phyloP scores from a whole-genome alignment of 2,797 vertebrate species.

The Dromococcyx pavoninus region DNA sequence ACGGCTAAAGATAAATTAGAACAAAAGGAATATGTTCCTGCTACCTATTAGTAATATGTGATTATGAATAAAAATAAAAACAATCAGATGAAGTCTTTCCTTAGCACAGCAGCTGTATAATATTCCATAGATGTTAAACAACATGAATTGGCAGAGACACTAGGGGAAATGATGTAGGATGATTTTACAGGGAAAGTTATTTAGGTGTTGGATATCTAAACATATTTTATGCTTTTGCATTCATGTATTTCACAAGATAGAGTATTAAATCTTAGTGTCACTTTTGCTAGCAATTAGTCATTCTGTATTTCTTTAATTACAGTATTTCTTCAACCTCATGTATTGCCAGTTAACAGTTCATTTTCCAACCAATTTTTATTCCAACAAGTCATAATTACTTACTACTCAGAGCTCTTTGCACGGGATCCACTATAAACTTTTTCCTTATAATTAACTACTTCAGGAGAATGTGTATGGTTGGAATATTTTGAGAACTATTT shows the following conservation, averaged over 20 bases:
- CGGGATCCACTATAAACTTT: neutral
- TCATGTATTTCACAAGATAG: neutral
- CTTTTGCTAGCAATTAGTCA: neutral
- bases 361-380: neutral
- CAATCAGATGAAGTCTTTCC: neutral
- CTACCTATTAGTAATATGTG: neutral
- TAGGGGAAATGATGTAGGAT: neutral
- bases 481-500: neutral
- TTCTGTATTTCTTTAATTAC: neutral
- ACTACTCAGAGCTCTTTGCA: neutral
- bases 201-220: neutral
- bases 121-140: neutral
- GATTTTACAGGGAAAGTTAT: neutral
- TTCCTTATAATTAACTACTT: neutral
- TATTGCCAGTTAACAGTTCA: neutral
- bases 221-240: neutral
- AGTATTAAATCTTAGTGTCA: neutral
- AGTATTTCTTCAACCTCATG: neutral
- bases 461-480: accelerated
- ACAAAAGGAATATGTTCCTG: neutral
- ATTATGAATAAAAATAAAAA: neutral
- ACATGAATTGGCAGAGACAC: neutral
- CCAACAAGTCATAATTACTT: neutral
- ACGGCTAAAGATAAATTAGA: neutral
- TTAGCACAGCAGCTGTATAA: neutral